These are phyloP conservation scores for Strix uralensis DNA, from an alignment of 2,113 vertebrate species.

Conservation along the genomic window DNA sequence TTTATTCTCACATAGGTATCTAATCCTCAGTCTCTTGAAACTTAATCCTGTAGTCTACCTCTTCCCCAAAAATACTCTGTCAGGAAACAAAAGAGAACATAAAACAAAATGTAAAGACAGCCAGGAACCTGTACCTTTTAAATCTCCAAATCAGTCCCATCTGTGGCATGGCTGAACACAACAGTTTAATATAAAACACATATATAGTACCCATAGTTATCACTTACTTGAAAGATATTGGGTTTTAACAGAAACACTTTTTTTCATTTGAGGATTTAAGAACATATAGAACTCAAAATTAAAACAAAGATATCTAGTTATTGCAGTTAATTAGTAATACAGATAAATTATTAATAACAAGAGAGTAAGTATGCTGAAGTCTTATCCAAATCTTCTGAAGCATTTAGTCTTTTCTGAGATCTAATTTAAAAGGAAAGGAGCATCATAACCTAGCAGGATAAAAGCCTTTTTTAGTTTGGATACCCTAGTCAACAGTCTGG, in stretches of 20 bases:
- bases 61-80: slow-evolving; percentile 27
- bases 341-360: neutral
- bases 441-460: neutral
- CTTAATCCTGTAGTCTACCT: slow-evolving; percentile 46
- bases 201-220: neutral
- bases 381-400: neutral
- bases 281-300: neutral
- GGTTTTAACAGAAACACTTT: neutral
- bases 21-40: slow-evolving; percentile 49
- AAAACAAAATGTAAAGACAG: slow-evolving; percentile 57
- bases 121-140: slow-evolving; percentile 29
- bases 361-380: neutral
- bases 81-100: slow-evolving; percentile 33
- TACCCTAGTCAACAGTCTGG: slow-evolving; percentile 23
- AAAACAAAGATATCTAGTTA: neutral
- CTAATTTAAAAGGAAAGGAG: slow-evolving; percentile 3
- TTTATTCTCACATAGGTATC: slow-evolving; percentile 43
- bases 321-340: neutral
- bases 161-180: slow-evolving; percentile 29
- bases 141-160: slow-evolving; percentile 65
- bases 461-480: neutral
- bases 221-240: neutral
- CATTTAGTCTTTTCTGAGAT: neutral
- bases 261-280: neutral
- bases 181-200: slow-evolving; percentile 49